Conservation (phyloP, 2,113 vertebrate genomes). For the Cygnus buccinator region DNA sequence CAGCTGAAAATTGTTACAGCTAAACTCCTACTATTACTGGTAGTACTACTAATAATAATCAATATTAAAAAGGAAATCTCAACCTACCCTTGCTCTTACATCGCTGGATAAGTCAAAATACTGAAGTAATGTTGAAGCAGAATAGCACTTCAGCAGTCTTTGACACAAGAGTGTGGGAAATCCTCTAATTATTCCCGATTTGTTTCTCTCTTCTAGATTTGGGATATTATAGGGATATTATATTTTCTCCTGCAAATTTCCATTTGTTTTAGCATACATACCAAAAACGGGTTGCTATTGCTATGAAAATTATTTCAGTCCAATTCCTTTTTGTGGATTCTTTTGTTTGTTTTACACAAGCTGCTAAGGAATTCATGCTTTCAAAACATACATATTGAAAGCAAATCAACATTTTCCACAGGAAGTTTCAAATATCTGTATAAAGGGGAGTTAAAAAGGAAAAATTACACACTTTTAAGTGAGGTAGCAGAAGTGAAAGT, state of each 20-base stretch:
- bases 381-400: background rate
- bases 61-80: background rate
- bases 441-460: conserved; percentile 1
- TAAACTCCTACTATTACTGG: background rate
- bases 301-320: conserved; percentile 38
- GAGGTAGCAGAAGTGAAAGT: background rate
- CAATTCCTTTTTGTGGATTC: conserved; percentile 21
- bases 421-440: conserved; percentile 30
- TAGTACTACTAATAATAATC: no score
- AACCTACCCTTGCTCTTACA: background rate
- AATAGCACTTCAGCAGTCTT: background rate
- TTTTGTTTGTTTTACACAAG: conserved; percentile 35
- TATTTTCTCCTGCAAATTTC: background rate
- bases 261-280: background rate
- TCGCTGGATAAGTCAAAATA: background rate
- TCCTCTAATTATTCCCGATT: background rate
- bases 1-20: background rate
- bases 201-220: conserved; percentile 8
- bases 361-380: background rate
- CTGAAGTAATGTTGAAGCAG: background rate
- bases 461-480: conserved; percentile 34
- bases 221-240: background rate
- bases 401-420: conserved; percentile 37
- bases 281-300: background rate
- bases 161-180: background rate